Base-by-base conservation (phyloP, 2,888 invertebrate genomes). In the Phymatocera aterrima region DNA sequence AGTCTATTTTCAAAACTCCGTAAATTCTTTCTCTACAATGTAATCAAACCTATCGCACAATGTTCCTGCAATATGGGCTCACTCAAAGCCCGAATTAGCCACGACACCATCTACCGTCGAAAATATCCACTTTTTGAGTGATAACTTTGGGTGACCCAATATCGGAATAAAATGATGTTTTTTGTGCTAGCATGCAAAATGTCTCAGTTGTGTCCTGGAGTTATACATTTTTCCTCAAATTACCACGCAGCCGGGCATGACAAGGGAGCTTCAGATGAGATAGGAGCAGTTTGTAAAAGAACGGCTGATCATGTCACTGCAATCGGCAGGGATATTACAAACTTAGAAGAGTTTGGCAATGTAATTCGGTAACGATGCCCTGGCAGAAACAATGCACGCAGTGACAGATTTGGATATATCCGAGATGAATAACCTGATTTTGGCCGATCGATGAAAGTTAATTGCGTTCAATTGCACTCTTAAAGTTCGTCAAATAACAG, bases 111-210 rank as follows among this genome's bases (percentile, higher is more conserved):
- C 82, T 70, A 79, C 79, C 54, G 82, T 87, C 75, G 65, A 85
- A 79, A 81, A 82, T 68, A 70, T 84, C 43, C 88, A 88, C 78
- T 89, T 89, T 83, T 78, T 87, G 34, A 87, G 85, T 68, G 87
- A 89, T 81, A n/a, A n/a, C n/a, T n/a, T n/a, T n/a, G 82, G 87
- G 86, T 86, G 21, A 87, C 87, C 0, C 86, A 87, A 83, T 88
- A 88, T 78, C 79, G 86, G 34, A 88, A 87, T 79, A 88, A 65
- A 21, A 18, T 3, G 3, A 86, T 88, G 85, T 88, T 87, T 31
- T 87, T 82, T 79, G 78, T 85, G 18, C 78, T 89, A 65, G 85
- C 61, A 43, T 86, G 82, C 80, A 84, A 83, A 81, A 34, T 88
- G 51, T 60, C 77, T 80, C 80, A 84, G 12, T 77, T 84, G 34